Base-by-base conservation (phyloP, 2,113 vertebrate genomes). In the Nycticebus coucang region DNA sequence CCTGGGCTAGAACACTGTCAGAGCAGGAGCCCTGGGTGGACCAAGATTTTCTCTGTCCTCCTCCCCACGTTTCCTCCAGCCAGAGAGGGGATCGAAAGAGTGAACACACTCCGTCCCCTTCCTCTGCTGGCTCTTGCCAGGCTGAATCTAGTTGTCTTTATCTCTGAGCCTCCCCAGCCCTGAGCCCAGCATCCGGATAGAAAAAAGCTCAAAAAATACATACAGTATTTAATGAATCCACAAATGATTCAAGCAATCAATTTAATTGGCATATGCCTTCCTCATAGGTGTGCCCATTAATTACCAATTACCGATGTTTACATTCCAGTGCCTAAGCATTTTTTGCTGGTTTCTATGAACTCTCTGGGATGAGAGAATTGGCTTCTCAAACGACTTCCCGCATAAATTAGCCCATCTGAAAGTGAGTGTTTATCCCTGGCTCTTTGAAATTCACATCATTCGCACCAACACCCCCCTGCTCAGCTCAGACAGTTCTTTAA, bases 381-480 rank as follows among this genome's bases (percentile, higher is more conserved):
- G 93, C 83, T 98, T 98, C 96, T 97, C 96, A 95, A 97, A 97
- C 26, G 96, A 98, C 96, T 97, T 97, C 97, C 97, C 91, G 97
- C 94, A 98, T 98, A 98, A 97, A 98, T 98, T 97, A 98, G 89
- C 97, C 93, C 95, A 82, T 97, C 71, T 97, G 96, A 98, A 98
- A 97, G 96, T 97, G 96, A 96, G 72, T 97, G 97, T 97, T 98
- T 97, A 98, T 97, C 97, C 97, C 50, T 0, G 57, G 95, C 97
- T 97, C 97, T 98, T 98, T 97, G 97, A 97, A 97, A 98, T 98
- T 97, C 97, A 98, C 97, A 93, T 97, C 97, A 97, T 98, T 97
- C 72, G 2, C 94, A 97, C 97, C 97, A 97, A 97, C 97, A 97
- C 93, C 77, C 79, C 0, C 15, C 45, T 50, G 74, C 74, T 77